These are phyloP conservation scores for Eupithecia centaureata DNA, from an alignment of 2,888 invertebrate genomes.

Conservation along the genomic window DNA sequence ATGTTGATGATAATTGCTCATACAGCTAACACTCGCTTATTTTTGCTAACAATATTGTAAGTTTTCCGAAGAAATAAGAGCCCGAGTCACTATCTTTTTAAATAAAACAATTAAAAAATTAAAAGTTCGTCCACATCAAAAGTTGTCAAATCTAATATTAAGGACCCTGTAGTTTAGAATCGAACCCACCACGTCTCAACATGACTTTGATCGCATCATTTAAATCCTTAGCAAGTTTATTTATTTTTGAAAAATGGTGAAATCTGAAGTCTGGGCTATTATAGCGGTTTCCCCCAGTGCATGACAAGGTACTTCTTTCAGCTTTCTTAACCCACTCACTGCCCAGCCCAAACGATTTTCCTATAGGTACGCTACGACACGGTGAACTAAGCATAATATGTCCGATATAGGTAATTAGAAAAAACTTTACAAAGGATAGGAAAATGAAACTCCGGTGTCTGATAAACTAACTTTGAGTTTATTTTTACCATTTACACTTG, in stretches of 20 bases:
- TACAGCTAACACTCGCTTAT: too few species aligned
- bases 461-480: conserved; percentile 86
- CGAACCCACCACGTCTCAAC: background rate
- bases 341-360: background rate
- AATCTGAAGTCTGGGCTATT: background rate
- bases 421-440: conserved; percentile 35
- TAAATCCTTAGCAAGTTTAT: background rate
- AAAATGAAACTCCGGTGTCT: conserved; percentile 79
- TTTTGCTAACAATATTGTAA: too few species aligned
- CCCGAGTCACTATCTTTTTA: too few species aligned
- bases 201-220: background rate
- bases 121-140: too few species aligned
- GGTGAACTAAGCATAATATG: too few species aligned
- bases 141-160: background rate
- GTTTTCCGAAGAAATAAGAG: too few species aligned
- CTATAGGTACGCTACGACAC: too few species aligned
- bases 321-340: background rate
- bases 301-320: background rate
- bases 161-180: background rate
- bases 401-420: background rate
- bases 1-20: background rate
- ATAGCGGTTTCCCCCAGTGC: background rate
- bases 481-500: conserved; percentile 86
- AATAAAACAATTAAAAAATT: too few species aligned
- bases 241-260: background rate